Percentiles rank a stretch among this genome's conserved stretches.
These are phyloP conservation scores for Etheostoma spectabile DNA, from an alignment of 2,113 vertebrate genomes.

Conservation along the genomic window DNA sequence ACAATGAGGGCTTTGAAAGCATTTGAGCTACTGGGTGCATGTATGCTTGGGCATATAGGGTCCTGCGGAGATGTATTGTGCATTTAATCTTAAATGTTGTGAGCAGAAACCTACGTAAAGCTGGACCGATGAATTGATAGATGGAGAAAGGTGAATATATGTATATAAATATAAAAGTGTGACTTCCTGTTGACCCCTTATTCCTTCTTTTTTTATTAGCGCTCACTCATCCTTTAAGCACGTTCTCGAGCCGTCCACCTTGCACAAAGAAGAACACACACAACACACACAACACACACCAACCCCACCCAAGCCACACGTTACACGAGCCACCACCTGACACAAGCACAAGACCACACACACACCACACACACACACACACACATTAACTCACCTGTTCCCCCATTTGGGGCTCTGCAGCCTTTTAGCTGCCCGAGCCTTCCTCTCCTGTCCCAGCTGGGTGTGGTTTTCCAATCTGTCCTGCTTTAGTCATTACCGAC, in stretches of 20 bases:
- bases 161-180: too few species aligned
- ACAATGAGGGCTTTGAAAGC: constrained; percentile 77
- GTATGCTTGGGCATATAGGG: constrained; percentile 13
- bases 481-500: constrained; percentile 72
- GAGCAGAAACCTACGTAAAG: constrained; percentile 18
- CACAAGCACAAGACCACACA: constrained; percentile 62
- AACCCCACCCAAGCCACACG: too few species aligned
- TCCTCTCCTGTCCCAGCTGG: constrained; percentile 59
- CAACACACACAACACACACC: too few species aligned
- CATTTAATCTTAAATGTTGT: constrained; percentile 26
- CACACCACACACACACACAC: constrained; percentile 24
- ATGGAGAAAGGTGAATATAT: constrained; percentile 22
- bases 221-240: constrained; percentile 38
- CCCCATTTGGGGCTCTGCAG: constrained; percentile 60
- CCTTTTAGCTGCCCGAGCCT: constrained; percentile 48
- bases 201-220: constrained; percentile 48
- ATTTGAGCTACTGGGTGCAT: constrained; percentile 42
- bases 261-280: constrained; percentile 51
- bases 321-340: too few species aligned
- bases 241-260: constrained; percentile 53
- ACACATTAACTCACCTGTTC: constrained; percentile 70
- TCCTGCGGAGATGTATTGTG: background rate
- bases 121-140: background rate
- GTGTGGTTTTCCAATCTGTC: constrained; percentile 72
- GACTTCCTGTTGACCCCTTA: constrained; percentile 52